Evolutionary conservation across 1,140 invertebrate genomes (phyloP).

Genomic region (Calliopsis andreniformis): DNA sequence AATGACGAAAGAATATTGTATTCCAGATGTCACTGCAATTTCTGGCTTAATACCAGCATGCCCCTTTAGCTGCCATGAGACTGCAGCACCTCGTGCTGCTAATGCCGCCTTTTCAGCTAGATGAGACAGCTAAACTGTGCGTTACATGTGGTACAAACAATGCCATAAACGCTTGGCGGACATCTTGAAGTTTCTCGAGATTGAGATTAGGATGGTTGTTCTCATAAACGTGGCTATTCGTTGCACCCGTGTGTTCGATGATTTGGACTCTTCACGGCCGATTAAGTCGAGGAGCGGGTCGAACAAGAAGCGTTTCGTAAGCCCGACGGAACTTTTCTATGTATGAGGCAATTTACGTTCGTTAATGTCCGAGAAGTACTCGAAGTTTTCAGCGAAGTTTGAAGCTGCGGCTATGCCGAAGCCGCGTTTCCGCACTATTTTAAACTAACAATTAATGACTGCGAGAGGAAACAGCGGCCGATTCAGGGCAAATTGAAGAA

Average conservation of each 20-base stretch:
- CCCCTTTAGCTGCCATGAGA: neutral
- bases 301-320: neutral
- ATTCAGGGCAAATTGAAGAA: conserved; percentile 14
- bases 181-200: neutral
- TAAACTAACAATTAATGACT: conserved; percentile 20
- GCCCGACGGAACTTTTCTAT: conserved; percentile 24
- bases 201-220: neutral
- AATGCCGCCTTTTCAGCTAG: conserved; percentile 16
- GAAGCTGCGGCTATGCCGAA: neutral
- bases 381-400: conserved; percentile 2
- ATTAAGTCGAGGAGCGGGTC: neutral
- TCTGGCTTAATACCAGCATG: neutral
- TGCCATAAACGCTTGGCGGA: conserved; percentile 2
- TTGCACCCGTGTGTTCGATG: neutral
- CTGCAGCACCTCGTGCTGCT: neutral
- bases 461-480: conserved; percentile 5
- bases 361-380: conserved; percentile 18
- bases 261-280: neutral
- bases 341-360: conserved; percentile 22
- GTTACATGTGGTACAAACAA: conserved; percentile 15
- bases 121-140: conserved; percentile 18
- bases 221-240: neutral
- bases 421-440: neutral
- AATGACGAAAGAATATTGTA: no score
- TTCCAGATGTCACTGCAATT: neutral